phyloP scores from a whole-genome alignment of 1,140 invertebrate species.

The Drosophila watanabei region DNA sequence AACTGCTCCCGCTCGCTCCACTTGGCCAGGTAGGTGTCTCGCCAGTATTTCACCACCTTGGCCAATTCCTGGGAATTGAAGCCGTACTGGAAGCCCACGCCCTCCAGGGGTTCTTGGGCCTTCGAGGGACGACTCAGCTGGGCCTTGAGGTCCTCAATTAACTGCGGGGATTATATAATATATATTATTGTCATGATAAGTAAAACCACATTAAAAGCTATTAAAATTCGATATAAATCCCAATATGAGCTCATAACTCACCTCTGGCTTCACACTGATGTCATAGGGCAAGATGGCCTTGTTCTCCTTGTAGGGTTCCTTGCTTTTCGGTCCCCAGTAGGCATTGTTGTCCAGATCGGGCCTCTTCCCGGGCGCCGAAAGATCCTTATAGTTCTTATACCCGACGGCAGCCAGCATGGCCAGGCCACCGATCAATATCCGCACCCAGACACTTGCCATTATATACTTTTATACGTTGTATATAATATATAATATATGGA shows the following conservation, averaged over 20 bases:
- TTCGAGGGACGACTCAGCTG: conserved; percentile 87
- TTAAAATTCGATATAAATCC: not conserved
- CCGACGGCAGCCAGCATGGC: conserved; percentile 45
- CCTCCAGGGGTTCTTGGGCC: conserved; percentile 89
- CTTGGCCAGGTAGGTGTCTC: conserved; percentile 89
- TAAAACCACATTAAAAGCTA: not conserved
- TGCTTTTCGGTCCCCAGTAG: conserved; percentile 70
- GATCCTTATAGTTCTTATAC: conserved; percentile 67
- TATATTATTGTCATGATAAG: not conserved
- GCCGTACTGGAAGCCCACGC: conserved; percentile 91
- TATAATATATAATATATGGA: not conserved
- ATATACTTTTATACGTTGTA: conserved; percentile 16
- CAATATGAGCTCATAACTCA: conserved; percentile 2
- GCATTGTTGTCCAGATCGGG: conserved; percentile 70
- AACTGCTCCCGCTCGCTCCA: conserved; percentile 89
- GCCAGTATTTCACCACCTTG: conserved; percentile 90
- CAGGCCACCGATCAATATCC: conserved; percentile 59
- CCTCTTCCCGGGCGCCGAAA: conserved; percentile 53
- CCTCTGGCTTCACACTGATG: conserved; percentile 65
- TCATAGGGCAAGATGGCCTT: conserved; percentile 65
- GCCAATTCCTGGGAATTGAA: conserved; percentile 90
- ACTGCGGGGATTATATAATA: conserved; percentile 74
- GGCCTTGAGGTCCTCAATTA: conserved; percentile 88
- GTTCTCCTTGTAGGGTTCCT: conserved; percentile 55
- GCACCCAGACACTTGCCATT: conserved; percentile 36